Percentiles rank a stretch among this genome's conserved stretches.
phyloP scores from a whole-genome alignment of 2,113 vertebrate species.

The Andinoacara biseriatus region DNA sequence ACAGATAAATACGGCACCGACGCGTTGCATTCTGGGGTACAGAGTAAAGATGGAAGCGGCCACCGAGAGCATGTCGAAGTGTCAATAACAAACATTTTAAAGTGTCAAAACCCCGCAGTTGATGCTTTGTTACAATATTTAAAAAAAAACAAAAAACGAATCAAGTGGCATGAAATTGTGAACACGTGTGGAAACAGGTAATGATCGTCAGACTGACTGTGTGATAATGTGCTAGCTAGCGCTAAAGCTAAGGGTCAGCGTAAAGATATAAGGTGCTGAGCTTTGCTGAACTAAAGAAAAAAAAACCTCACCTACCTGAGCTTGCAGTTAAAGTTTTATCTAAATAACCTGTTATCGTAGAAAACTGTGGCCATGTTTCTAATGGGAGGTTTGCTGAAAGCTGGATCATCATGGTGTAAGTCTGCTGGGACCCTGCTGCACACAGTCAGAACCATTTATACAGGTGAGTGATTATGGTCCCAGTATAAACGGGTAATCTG shows the following conservation, averaged over 20 bases:
- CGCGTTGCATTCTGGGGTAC: constrained; percentile 71
- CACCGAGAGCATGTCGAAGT: background rate
- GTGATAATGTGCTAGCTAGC: constrained; percentile 3
- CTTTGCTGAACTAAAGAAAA: background rate
- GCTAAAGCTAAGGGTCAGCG: constrained; percentile 57
- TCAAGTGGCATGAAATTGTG: background rate
- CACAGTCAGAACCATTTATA: constrained; percentile 58
- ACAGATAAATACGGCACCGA: constrained; percentile 19
- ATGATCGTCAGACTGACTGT: background rate
- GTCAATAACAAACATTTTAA: constrained; percentile 18
- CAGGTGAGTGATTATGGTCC: constrained; percentile 45
- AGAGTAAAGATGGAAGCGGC: constrained; percentile 61
- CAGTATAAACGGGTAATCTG: background rate
- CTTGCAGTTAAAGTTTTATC: background rate
- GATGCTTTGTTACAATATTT: background rate
- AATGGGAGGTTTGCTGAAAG: constrained; percentile 58
- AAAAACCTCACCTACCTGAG: too few relatives aligned
- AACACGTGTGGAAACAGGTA: constrained; percentile 35
- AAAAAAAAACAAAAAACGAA: too few relatives aligned
- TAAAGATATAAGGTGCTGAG: background rate
- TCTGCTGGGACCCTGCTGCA: constrained; percentile 56
- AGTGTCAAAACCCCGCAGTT: background rate
- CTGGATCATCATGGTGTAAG: constrained; percentile 61
- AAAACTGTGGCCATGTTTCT: constrained; percentile 60
- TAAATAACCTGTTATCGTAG: background rate